These are phyloP conservation scores for roundworm (Caenorhabditis elegans) DNA, from an alignment of 1,140 invertebrate genomes.

Conservation along the genomic window WBcel235 BX284605.5:14126501-14127000, in stretches of 20 bases:
- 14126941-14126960: no score
- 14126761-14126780: no score
- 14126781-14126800: neutral
- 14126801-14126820: neutral
- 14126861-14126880: neutral
- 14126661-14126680: neutral
- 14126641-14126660: neutral
- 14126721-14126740: neutral
- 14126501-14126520: slow-evolving; percentile 1
- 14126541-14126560: slow-evolving; percentile 9
- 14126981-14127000: neutral
- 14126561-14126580: neutral
- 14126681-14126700: neutral
- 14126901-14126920: neutral
- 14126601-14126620: neutral
- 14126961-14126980: slow-evolving; percentile 23
- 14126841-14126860: neutral
- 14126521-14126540: slow-evolving; percentile 23
- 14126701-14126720: neutral
- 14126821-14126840: neutral
- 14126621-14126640: neutral
- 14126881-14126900: neutral
- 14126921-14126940: slow-evolving; percentile 17
- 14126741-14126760: slow-evolving; percentile 6
- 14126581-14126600: neutral